Base-by-base conservation (phyloP, 2,888 invertebrate species). In the Lepidochrysops patricia region DNA sequence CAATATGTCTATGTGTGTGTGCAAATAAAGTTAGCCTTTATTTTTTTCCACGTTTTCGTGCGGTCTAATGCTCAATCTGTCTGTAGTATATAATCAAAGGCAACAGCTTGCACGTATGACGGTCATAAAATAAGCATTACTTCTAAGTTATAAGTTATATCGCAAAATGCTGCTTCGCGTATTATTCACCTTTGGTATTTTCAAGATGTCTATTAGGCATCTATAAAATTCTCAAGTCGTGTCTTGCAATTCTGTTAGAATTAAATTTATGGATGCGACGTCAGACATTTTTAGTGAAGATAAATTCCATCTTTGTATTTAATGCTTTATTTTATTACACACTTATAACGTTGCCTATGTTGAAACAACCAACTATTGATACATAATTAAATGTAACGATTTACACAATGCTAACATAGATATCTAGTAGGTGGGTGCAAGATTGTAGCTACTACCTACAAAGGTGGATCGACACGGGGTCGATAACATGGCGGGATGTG, bases 221-320 rank as follows among this genome's bases (percentile, higher is more conserved):
- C 52, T 29, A 27, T 52, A 27, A 27, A 52, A 52, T 52, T 15
- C 9, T 29, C 27, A 13, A 29, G 13, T 27, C 52, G 29, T 29
- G 27, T 52, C 27, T 54, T 54, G 54, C 54, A 29, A 54, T 54
- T 32, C 43, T 43, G 43, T 54, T 54, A 50, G 50, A 12, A 26
- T 50, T 3, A n/a, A 50, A 50, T 50, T 26, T 50, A 50, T 43
- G 23, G 19, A 43, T 43, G 9, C 12, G 43, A 43, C 43, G 4
- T 43, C 2, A 43, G 43, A 43, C 43, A 43, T 43, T 43, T 43
- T 43, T 43, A 43, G 43, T 43, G 43, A 43, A 43, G 43, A 43
- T 43, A 19, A 43, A 43, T 43, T 43, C 43, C 7, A 19, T 43
- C 7, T 43, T 43, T 23, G 43, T 43, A 19, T 43, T 43, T 43